Evolutionary conservation across 2,797 vertebrate species (phyloP), one percentile per base, ranked within the genome.

Genomic region (Sphaeramia orbicularis): DNA sequence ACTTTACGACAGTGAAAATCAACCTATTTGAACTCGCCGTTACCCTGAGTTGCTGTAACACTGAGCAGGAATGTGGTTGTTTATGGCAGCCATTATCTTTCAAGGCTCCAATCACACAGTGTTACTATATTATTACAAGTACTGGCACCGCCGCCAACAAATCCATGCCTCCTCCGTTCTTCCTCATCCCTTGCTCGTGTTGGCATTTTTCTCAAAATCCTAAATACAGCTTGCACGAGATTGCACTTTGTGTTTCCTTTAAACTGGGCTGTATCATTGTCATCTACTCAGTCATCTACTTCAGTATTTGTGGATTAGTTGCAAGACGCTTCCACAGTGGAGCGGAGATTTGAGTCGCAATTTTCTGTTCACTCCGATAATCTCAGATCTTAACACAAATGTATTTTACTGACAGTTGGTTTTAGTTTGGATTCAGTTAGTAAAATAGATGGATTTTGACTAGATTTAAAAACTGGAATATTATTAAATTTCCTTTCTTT

Each of bases 61-160:
- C 45, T 9, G 58, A 71, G 62, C 62, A 77, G 50, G 78, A 74
- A 84, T 71, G 71, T 44, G 47, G 67, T 41, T 54, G 72, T 80
- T 76, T 71, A 45, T 68, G 38, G 40, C 30, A 58, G 65, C 49
- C 12, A 62, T 85, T 68, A 80, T 68, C 50, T 76, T 74, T 77
- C 76, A 64, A 59, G 18, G 74, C 72, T 78, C 65, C 80, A 71
- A 67, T 35, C 58, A 68, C 51, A 64, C 62, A 21, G 51, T n/a
- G 48, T 76, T 64, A 37, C 59, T 64, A 51, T 83, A 65, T 80
- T 74, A 87, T 83, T 87, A 83, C 21, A 71, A 71, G 47, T 37
- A 24, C 66, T 65, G 75, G 58, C 51, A 57, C 36, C n/a, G 66
- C 72, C 58, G 51, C 56, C 65, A 59, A 68, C 71, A 65, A 66